Conservation (phyloP, 2,888 invertebrate genomes). For the Cantharis lateralis region DNA sequence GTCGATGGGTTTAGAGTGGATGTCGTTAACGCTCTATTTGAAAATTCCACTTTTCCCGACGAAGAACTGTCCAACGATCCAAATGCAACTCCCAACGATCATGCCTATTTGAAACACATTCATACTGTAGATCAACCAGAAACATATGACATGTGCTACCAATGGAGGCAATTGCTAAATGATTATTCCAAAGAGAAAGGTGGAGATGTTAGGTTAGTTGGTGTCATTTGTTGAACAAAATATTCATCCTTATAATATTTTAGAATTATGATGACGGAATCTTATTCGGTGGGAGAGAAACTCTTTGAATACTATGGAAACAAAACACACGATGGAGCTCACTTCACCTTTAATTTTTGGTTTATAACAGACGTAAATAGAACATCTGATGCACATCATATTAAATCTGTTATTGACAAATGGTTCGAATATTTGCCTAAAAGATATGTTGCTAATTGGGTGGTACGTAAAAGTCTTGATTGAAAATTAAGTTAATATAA, state of each 20-base stretch:
- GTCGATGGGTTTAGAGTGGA: constrained; percentile 88
- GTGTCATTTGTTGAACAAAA: neutral
- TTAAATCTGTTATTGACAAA: constrained; percentile 65
- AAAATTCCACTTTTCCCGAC: constrained; percentile 42
- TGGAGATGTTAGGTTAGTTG: constrained; percentile 51
- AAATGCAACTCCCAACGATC: neutral
- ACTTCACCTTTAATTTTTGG: constrained; percentile 80
- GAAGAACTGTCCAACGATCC: neutral
- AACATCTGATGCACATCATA: constrained; percentile 64
- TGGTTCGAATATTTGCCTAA: constrained; percentile 70
- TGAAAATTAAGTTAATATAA: neutral
- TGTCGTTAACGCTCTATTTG: constrained; percentile 63
- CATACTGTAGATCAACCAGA: constrained; percentile 65
- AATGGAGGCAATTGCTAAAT: constrained; percentile 68
- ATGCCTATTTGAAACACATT: constrained; percentile 54
- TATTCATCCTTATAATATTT: constrained; percentile 4
- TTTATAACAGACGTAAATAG: constrained; percentile 66
- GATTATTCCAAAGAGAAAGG: constrained; percentile 56
- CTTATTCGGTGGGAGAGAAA: constrained; percentile 64
- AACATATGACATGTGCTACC: constrained; percentile 68
- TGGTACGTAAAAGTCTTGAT: constrained; percentile 60
- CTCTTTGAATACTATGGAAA: constrained; percentile 70
- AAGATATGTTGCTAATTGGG: constrained; percentile 73
- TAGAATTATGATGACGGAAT: constrained; percentile 79
- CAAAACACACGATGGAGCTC: constrained; percentile 61